Percentiles rank a stretch among this genome's conserved stretches.
Evolutionary conservation across 2,113 vertebrate species (phyloP).

Genomic region (Blennius ocellaris): DNA sequence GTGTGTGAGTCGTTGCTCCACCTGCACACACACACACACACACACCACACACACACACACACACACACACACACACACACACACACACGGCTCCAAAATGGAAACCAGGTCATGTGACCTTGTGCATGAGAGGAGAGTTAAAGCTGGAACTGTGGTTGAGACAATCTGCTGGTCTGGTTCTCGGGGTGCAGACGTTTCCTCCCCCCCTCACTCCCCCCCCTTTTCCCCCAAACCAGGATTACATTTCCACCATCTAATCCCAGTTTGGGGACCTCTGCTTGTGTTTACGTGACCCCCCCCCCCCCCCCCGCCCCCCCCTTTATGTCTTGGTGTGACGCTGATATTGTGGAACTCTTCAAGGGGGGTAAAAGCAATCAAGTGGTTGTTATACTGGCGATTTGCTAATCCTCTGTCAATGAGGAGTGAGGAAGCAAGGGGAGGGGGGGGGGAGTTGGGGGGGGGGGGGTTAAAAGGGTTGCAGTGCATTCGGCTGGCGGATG

Average conservation of each 20-base stretch:
- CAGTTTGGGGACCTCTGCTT: constrained; percentile 18
- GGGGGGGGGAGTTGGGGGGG: constrained; percentile 7
- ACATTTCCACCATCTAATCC: constrained; percentile 65
- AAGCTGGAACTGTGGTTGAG: constrained; percentile 48
- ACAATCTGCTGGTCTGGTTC: constrained; percentile 54
- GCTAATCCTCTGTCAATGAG: constrained; percentile 55
- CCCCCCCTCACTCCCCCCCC: constrained; percentile 54
- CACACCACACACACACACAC: no score
- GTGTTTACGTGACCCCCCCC: no score
- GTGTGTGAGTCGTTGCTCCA: constrained; percentile 12
- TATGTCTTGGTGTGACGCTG: constrained; percentile 32
- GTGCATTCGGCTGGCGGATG: constrained; percentile 13
- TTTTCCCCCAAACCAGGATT: constrained; percentile 70
- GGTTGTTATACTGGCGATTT: constrained; percentile 43
- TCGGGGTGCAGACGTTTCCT: constrained; percentile 52
- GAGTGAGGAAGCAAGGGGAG: constrained; percentile 13
- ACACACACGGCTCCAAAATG: constrained; percentile 75
- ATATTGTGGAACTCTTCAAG: constrained; percentile 31
- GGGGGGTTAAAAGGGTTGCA: constrained; percentile 35
- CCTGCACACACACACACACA: constrained; percentile 29
- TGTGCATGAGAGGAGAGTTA: no score
- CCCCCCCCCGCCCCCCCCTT: no score
- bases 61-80: constrained; percentile 7
- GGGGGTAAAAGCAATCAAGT: constrained; percentile 49
- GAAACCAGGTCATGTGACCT: constrained; percentile 65